phyloP scores from a whole-genome alignment of 2,797 vertebrate genomes.

The Streptopelia turtur region DNA sequence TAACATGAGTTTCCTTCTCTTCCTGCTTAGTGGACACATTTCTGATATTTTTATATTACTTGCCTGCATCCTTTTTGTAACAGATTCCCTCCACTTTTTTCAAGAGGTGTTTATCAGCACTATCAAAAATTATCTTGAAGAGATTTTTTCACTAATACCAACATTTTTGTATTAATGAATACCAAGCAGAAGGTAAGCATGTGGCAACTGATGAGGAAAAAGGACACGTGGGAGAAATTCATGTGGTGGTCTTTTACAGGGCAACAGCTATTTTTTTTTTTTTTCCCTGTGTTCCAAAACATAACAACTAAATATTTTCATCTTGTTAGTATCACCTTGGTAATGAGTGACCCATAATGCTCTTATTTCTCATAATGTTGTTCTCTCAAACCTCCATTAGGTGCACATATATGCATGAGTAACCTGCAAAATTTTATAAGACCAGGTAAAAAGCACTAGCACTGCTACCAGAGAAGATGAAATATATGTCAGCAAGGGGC shows the following conservation, averaged over 20 bases:
- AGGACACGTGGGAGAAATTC: background rate
- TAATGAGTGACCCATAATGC: background rate
- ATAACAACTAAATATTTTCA: background rate
- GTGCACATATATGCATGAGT: fast-evolving
- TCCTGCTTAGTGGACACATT: background rate
- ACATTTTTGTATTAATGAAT: background rate
- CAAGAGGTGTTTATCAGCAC: background rate
- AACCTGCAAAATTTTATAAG: background rate
- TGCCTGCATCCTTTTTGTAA: background rate
- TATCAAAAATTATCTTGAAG: background rate
- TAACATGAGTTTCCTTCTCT: background rate
- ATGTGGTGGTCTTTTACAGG: background rate
- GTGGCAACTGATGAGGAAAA: background rate
- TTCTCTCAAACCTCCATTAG: background rate
- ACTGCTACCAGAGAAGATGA: background rate
- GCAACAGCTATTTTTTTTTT: background rate
- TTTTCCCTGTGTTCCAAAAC: background rate
- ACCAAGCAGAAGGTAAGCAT: background rate
- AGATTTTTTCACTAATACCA: background rate
- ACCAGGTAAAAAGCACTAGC: background rate
- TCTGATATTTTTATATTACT: background rate
- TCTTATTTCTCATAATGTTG: background rate
- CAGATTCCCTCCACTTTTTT: background rate
- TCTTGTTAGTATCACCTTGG: background rate
- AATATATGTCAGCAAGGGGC: background rate